Percentiles rank a stretch among this genome's conserved stretches.
These are phyloP conservation scores for Eupithecia pulchellata DNA, from an alignment of 2,888 invertebrate genomes.

Conservation along the genomic window DNA sequence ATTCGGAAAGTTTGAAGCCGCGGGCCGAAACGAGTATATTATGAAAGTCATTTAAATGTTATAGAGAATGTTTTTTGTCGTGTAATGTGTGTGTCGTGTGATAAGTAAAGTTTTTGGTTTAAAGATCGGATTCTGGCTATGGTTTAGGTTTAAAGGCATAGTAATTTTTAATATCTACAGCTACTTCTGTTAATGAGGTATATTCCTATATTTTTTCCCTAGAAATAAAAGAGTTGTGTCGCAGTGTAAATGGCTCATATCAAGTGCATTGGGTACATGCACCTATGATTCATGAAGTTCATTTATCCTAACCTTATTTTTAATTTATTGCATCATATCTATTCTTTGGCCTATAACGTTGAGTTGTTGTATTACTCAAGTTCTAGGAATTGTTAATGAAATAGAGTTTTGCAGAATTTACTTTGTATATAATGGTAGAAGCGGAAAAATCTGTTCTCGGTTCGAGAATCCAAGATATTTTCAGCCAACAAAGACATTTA, in stretches of 20 bases:
- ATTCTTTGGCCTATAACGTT: background rate
- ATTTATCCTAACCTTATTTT: conserved; percentile 7
- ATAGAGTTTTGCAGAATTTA: conserved; percentile 5
- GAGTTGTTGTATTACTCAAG: background rate
- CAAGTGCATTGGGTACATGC: conserved; percentile 1
- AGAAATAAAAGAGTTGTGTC: background rate
- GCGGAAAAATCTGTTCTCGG: background rate
- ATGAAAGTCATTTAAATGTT: too few species aligned
- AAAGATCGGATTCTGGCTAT: too few species aligned
- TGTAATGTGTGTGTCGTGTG: too few species aligned
- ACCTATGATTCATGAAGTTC: conserved; percentile 14
- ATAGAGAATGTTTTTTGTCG: too few species aligned
- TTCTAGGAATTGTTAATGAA: conserved; percentile 1
- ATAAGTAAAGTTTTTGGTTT: too few species aligned
- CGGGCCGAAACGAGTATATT: too few species aligned
- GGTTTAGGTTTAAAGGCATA: too few species aligned
- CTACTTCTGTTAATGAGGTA: background rate
- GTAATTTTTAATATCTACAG: background rate
- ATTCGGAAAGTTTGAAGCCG: too few species aligned
- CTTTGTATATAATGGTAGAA: background rate
- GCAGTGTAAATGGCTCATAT: background rate
- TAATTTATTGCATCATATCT: conserved; percentile 4
- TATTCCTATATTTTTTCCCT: background rate
- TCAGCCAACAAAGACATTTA: background rate
- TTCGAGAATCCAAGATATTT: background rate